Evolutionary conservation across 1,140 invertebrate genomes (phyloP).

Genomic region (Acromyrmex heyeri): DNA sequence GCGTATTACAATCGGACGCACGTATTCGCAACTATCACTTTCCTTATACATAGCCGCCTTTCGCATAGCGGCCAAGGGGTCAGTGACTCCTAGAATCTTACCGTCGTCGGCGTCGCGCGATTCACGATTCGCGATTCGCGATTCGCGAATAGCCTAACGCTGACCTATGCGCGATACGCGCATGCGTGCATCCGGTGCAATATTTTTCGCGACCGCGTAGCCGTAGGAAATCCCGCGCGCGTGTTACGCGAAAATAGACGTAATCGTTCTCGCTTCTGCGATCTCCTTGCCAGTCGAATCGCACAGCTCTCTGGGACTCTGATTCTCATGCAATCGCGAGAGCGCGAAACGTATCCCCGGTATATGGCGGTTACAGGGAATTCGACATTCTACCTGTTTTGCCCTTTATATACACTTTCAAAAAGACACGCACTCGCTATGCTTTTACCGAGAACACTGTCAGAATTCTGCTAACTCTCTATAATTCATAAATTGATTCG

Average conservation of each 20-base stretch:
- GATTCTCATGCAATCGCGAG: background rate
- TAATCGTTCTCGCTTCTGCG: slow-evolving; percentile 37
- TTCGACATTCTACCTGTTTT: background rate
- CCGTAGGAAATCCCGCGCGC: slow-evolving; percentile 14
- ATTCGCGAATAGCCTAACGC: background rate
- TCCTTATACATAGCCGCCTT: slow-evolving; percentile 29
- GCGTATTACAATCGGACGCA: slow-evolving; percentile 35
- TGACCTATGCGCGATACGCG: background rate
- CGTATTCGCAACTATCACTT: slow-evolving; percentile 56
- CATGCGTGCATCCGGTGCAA: slow-evolving; percentile 1
- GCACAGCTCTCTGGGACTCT: background rate
- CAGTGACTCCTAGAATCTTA: slow-evolving; percentile 57
- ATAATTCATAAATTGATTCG: background rate
- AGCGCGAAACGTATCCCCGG: background rate
- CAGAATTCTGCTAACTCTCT: background rate
- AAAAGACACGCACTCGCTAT: background rate
- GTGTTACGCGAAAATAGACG: slow-evolving; percentile 56
- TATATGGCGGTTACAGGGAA: background rate
- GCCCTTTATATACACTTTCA: background rate
- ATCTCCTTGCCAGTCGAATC: slow-evolving; percentile 6
- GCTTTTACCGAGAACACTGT: background rate
- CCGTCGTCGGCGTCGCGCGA: background rate
- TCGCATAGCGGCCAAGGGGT: slow-evolving; percentile 57
- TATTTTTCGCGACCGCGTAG: slow-evolving; percentile 40
- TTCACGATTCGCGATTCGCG: background rate